These are phyloP conservation scores for Trachelus troglodyta DNA, from an alignment of 2,888 invertebrate species.

Conservation along the genomic window DNA sequence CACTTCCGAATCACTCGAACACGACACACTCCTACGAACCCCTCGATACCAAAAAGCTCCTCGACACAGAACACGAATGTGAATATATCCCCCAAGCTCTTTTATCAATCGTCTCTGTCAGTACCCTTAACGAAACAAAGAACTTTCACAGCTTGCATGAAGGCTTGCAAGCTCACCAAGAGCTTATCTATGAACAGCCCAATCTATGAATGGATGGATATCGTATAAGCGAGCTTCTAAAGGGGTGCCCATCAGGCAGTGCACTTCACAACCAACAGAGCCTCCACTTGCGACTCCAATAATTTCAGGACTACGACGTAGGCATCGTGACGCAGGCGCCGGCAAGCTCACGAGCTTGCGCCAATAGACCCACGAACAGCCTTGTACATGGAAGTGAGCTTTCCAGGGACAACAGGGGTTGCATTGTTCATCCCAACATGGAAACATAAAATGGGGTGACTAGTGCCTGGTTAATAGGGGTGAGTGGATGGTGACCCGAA, in stretches of 20 bases:
- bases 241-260: conserved; percentile 25
- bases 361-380: background rate
- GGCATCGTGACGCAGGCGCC: background rate
- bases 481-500: background rate
- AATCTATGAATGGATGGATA: conserved; percentile 43
- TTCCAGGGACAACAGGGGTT: background rate
- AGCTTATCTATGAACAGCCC: conserved; percentile 17
- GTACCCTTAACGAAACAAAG: background rate
- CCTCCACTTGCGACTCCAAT: conserved; percentile 33
- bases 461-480: background rate
- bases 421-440: background rate
- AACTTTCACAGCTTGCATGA: background rate
- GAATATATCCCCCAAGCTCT: background rate
- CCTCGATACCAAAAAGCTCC: background rate
- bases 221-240: conserved; percentile 23
- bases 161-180: conserved; percentile 2
- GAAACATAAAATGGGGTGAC: background rate
- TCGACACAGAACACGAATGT: background rate
- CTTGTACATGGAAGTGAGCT: background rate
- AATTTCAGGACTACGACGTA: background rate
- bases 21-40: background rate
- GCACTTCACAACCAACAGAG: conserved; percentile 33
- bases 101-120: background rate
- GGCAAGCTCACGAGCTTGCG: background rate
- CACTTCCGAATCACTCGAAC: background rate